Percentiles rank a stretch among this genome's conserved stretches.
Conservation (phyloP, 2,888 invertebrate genomes). For the Acleris cristana region DNA sequence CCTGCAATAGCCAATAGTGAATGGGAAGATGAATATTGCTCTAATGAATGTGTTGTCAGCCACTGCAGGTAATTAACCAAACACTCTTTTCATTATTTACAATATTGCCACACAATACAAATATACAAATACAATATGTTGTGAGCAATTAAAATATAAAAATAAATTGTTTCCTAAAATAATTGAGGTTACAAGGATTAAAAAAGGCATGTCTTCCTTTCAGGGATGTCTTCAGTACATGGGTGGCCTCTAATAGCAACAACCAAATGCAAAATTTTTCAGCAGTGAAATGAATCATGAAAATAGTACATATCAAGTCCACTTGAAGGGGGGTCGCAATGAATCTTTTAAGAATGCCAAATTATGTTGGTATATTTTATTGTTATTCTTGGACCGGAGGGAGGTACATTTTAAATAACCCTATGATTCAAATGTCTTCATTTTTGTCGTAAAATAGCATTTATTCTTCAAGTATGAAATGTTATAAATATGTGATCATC, state of each 20-base stretch:
- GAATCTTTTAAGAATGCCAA: conserved; percentile 24
- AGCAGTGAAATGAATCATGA: conserved; percentile 87
- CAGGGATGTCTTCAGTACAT: conserved; percentile 95
- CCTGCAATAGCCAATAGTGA: conserved; percentile 95
- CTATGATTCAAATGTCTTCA: background rate
- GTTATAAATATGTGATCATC: too few species aligned
- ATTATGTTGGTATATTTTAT: conserved; percentile 20
- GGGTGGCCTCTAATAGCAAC: conserved; percentile 94
- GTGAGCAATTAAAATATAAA: too few species aligned
- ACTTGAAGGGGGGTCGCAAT: conserved; percentile 31
- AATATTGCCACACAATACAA: background rate
- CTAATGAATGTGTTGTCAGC: conserved; percentile 97
- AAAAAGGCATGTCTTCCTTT: conserved; percentile 58
- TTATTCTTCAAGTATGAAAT: too few species aligned
- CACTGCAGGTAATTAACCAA: conserved; percentile 89
- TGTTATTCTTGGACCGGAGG: background rate
- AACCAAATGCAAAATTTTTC: conserved; percentile 91
- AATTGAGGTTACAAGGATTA: conserved; percentile 11
- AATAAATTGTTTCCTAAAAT: too few species aligned
- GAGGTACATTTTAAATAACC: background rate
- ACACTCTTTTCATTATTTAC: background rate
- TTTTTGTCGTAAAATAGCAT: background rate
- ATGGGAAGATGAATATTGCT: conserved; percentile 99
- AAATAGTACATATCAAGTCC: conserved; percentile 47
- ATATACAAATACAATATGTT: background rate